A percentile compares a stretch with the other conserved stretches of the same genome.
Conservation (phyloP, 2,888 invertebrate genomes). For the Oscheius sp. region DNA sequence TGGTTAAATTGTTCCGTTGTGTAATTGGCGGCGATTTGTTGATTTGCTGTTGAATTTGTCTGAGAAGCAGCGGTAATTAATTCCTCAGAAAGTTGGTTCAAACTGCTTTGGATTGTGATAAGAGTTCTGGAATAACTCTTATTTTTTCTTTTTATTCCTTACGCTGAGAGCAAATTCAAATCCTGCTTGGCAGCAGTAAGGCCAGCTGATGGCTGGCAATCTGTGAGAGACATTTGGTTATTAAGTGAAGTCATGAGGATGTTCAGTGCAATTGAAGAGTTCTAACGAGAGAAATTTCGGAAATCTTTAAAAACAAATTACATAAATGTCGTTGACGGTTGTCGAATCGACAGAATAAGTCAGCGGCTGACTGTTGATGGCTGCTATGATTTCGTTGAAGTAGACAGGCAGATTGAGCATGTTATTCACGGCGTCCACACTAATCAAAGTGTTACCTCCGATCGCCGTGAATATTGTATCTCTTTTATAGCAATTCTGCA, state of each 20-base stretch:
- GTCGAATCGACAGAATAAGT: too few species aligned
- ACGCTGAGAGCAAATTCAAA: too few species aligned
- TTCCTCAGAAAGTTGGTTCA: not conserved
- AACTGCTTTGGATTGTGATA: not conserved
- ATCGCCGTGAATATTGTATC: constrained; percentile 25
- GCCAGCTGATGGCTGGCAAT: too few species aligned
- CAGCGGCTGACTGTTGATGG: constrained; percentile 15
- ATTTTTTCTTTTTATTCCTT: too few species aligned
- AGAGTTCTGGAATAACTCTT: not conserved
- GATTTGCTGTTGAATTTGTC: not conserved
- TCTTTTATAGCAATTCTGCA: not conserved
- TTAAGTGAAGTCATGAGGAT: too few species aligned
- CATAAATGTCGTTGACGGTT: too few species aligned
- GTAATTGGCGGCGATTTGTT: not conserved
- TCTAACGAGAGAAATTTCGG: too few species aligned
- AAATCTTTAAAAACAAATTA: too few species aligned
- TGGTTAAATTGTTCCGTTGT: not conserved
- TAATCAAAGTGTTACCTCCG: constrained; percentile 9
- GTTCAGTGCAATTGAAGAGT: too few species aligned
- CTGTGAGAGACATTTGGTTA: too few species aligned
- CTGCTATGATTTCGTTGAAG: constrained; percentile 15
- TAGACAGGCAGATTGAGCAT: too few species aligned
- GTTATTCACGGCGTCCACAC: not conserved
- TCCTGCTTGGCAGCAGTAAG: too few species aligned
- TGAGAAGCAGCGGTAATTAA: not conserved